These are phyloP conservation scores for Pteronura brasiliensis DNA, from an alignment of 2,113 vertebrate genomes.

Conservation along the genomic window DNA sequence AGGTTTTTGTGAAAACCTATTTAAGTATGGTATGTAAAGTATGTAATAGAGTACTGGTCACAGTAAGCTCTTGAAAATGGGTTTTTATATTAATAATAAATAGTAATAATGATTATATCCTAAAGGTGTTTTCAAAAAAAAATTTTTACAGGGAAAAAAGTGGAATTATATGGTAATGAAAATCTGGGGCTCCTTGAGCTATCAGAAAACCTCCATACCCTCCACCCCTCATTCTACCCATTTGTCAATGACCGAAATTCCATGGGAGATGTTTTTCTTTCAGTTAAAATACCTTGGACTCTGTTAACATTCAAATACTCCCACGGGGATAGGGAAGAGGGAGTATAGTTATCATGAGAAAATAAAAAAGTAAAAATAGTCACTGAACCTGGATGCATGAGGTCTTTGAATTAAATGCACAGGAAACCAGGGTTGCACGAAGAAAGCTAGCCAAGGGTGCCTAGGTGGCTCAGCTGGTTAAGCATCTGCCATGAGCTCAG, in stretches of 20 bases:
- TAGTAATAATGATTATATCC: not conserved
- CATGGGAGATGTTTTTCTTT: not conserved
- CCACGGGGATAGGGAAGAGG: not conserved
- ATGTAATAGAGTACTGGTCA: not conserved
- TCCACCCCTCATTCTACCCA: not conserved
- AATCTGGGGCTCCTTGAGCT: not conserved
- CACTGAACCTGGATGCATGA: not conserved
- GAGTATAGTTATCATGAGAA: not conserved
- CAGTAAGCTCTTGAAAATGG: not conserved
- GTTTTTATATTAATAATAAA: not conserved
- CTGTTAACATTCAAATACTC: not conserved
- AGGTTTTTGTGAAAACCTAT: not conserved
- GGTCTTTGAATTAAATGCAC: not conserved
- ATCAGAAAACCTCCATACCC: not conserved
- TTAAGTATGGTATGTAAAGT: not conserved
- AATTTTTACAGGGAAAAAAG: not conserved
- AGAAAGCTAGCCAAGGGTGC: not conserved
- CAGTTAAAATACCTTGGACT: not conserved
- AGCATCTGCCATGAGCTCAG: not conserved
- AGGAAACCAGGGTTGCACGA: not conserved
- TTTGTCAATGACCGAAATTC: not conserved
- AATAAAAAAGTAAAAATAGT: not conserved
- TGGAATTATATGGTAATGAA: not conserved
- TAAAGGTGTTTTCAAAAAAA: not conserved
- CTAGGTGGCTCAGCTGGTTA: not conserved